Evolutionary conservation across 2,888 invertebrate species (phyloP), one percentile per base, ranked within the genome.

Genomic region (Sinhomidia bicolor): DNA sequence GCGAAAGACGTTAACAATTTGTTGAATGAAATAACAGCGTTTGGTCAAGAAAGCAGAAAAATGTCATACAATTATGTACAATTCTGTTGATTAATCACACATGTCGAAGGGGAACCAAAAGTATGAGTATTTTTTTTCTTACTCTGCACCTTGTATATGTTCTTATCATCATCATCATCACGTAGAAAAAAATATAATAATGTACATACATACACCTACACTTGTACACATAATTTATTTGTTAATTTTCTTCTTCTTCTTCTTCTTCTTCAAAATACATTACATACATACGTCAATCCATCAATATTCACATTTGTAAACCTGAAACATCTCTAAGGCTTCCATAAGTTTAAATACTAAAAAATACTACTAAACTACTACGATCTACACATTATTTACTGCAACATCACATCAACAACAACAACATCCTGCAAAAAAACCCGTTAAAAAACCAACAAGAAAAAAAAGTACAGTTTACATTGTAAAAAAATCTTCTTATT

Each of bases 241-340:
- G n/a, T n/a, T n/a, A n/a, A n/a, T n/a, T n/a, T n/a, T n/a, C n/a
- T n/a, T n/a, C n/a, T n/a, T 41, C 47, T 26, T 41, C 29, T 78
- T 78, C 78, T 7, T n/a, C 9, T 51, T 76, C 62, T 62, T 76
- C 12, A 60, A n/a, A 44, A 12, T 80, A 57, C 17, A 32, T 12
- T 17, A n/a, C n/a, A n/a, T n/a, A n/a, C n/a, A n/a, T 71, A 47
- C 29, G 76, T 68, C 85, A 85, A 62, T 85, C 76, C 76, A 76
- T 62, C 83, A 71, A n/a, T n/a, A 83, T 17, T 82, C 23, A 47
- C 32, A 74, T 36, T 36, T 36, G 60, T 81, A 71, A 85, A 85
- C 85, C 85, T 85, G 76, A 74, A 85, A 85, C 85, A 85, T n/a
- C n/a, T 85, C 85, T 85, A 85, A 76, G 85, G 85, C 85, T 85